phyloP scores from a whole-genome alignment of 2,888 invertebrate genomes.

The Blera fallax region DNA sequence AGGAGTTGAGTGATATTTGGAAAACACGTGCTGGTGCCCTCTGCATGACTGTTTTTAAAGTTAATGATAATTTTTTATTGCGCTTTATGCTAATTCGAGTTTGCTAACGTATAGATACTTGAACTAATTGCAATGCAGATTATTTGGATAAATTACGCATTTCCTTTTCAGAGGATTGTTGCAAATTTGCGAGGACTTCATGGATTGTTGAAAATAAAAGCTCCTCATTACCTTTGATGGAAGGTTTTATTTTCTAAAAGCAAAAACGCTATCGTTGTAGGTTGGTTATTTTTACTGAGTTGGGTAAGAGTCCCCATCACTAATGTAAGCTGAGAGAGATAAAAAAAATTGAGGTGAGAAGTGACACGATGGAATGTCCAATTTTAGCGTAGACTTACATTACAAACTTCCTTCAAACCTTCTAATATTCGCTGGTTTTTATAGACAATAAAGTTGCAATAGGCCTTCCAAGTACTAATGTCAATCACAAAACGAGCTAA shows the following conservation, averaged over 20 bases:
- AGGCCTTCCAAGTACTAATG: too few relatives aligned
- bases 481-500: too few relatives aligned
- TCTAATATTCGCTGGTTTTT: too few relatives aligned
- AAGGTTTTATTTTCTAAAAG: neutral
- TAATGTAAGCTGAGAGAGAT: neutral
- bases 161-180: neutral
- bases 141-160: conserved; percentile 29
- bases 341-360: neutral
- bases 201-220: neutral
- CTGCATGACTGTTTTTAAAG: conserved; percentile 36
- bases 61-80: conserved; percentile 56
- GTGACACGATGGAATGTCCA: neutral
- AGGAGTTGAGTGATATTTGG: conserved; percentile 58
- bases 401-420: too few relatives aligned
- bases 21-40: conserved; percentile 37
- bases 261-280: neutral
- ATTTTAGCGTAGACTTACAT: neutral
- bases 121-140: conserved; percentile 52
- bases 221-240: neutral
- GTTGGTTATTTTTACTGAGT: neutral
- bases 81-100: conserved; percentile 51
- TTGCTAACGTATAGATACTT: conserved; percentile 24
- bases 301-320: neutral
- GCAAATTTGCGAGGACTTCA: neutral
- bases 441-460: too few relatives aligned